phyloP scores from a whole-genome alignment of 2,113 vertebrate species.

The Speoplatyrhinus poulsoni region DNA sequence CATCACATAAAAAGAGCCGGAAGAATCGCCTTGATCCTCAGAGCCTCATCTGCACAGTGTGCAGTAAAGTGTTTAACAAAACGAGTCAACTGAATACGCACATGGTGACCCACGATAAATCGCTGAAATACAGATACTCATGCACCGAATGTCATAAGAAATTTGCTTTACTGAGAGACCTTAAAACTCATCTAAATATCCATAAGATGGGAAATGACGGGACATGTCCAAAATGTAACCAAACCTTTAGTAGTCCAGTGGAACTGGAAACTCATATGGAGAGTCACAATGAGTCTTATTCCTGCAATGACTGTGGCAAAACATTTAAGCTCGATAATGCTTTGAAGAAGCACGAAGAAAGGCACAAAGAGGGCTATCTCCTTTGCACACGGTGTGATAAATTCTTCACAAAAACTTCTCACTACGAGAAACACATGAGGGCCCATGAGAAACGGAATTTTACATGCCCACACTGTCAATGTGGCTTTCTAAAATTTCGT shows the following conservation, averaged over 20 bases:
- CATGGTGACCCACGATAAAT: slow-evolving; percentile 54
- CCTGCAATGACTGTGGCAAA: slow-evolving; percentile 59
- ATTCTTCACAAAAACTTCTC: slow-evolving; percentile 58
- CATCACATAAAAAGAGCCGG: slow-evolving; percentile 25
- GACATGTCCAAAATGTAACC: slow-evolving; percentile 58
- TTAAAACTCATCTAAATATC: slow-evolving; percentile 60
- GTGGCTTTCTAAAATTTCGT: slow-evolving; percentile 51
- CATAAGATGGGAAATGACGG: slow-evolving; percentile 60
- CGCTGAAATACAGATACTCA: slow-evolving; percentile 23
- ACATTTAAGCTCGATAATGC: slow-evolving; percentile 65
- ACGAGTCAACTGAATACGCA: slow-evolving; percentile 64
- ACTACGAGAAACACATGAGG: slow-evolving; percentile 61
- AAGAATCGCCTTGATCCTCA: slow-evolving; percentile 27
- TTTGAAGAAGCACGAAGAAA: slow-evolving; percentile 60
- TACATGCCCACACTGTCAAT: slow-evolving; percentile 67
- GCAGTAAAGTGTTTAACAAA: slow-evolving; percentile 62
- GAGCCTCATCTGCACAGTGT: slow-evolving; percentile 53
- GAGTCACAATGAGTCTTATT: slow-evolving; percentile 45
- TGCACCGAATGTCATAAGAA: slow-evolving; percentile 60
- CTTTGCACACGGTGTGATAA: slow-evolving; percentile 59
- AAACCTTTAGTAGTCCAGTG: slow-evolving; percentile 43
- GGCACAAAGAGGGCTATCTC: slow-evolving; percentile 48
- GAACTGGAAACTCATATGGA: slow-evolving; percentile 61
- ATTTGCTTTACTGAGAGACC: slow-evolving; percentile 54
- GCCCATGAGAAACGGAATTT: slow-evolving; percentile 57